phyloP scores from a whole-genome alignment of 92 coral and sea anemone species.

The Bergia sp. region DNA sequence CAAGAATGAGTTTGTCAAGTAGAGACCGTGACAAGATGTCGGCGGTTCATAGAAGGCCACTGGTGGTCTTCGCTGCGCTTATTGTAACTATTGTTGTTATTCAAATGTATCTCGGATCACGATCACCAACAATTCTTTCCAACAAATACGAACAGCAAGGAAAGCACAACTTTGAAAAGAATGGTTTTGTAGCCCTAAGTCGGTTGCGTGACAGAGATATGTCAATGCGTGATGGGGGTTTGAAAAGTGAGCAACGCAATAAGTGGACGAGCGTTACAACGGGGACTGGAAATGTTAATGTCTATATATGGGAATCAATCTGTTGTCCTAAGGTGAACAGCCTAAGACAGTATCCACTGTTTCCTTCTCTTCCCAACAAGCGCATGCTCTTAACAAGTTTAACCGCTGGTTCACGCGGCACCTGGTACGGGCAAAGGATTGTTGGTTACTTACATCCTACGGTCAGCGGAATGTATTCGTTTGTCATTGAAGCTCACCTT shows the following conservation, averaged over 20 bases:
- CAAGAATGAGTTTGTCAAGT: neutral
- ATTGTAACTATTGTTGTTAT: neutral
- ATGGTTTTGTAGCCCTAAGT: too few species aligned
- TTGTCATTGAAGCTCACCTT: constrained; percentile 58
- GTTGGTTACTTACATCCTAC: constrained; percentile 77
- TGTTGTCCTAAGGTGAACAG: constrained; percentile 79
- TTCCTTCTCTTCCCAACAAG: constrained; percentile 72
- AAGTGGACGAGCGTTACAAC: neutral
- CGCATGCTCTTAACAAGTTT: constrained; percentile 58
- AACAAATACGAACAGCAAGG: neutral
- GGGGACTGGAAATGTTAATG: constrained; percentile 56
- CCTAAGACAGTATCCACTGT: constrained; percentile 76
- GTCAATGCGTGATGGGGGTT: neutral
- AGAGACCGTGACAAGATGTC: neutral
- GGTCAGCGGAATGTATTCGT: constrained; percentile 57
- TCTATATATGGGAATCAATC: constrained; percentile 73
- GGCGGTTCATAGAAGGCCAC: neutral
- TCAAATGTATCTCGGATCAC: constrained; percentile 27
- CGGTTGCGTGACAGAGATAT: neutral
- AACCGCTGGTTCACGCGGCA: constrained; percentile 56
- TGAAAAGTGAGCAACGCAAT: neutral
- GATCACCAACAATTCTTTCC: neutral
- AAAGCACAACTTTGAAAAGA: neutral
- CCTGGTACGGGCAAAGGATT: constrained; percentile 84
- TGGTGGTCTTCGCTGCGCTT: neutral